Conservation (phyloP, 2,888 invertebrate species). For the Cinara cedri region DNA sequence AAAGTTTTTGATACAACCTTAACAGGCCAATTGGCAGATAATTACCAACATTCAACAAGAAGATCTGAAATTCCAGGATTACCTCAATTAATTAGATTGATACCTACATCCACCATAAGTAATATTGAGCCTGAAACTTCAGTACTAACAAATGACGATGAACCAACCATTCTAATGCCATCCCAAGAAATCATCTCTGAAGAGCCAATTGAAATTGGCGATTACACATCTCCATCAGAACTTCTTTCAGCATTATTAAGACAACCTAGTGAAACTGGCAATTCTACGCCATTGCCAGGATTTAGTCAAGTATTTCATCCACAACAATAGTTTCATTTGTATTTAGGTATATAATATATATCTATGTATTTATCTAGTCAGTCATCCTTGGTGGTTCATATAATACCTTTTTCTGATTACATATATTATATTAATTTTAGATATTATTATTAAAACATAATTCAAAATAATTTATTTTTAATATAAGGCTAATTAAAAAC, state of each 20-base stretch:
- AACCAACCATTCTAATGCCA: conserved; percentile 40
- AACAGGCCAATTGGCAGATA: conserved; percentile 23
- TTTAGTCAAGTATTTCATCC: conserved; percentile 66
- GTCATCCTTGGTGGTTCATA: conserved; percentile 30
- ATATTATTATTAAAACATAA: background rate
- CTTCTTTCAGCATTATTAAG: conserved; percentile 57
- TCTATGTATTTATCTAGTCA: conserved; percentile 43
- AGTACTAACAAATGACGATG: conserved; percentile 41
- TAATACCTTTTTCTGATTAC: background rate
- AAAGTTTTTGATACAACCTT: conserved; percentile 41
- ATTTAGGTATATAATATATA: background rate
- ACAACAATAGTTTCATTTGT: conserved; percentile 60
- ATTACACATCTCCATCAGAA: conserved; percentile 55
- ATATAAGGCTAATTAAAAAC: background rate
- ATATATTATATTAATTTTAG: conserved; percentile 1
- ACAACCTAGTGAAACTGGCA: conserved; percentile 62
- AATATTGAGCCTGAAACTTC: conserved; percentile 16
- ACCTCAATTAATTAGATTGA: conserved; percentile 36
- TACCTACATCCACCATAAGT: conserved; percentile 16
- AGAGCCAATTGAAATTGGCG: conserved; percentile 38
- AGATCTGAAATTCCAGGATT: conserved; percentile 40
- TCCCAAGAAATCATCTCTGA: conserved; percentile 8
- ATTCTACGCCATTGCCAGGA: conserved; percentile 64
- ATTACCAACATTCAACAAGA: conserved; percentile 28
- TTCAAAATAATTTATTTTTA: conserved; percentile 7